phyloP scores from a whole-genome alignment of 2,113 vertebrate genomes.

The Cercocebus atys region DNA sequence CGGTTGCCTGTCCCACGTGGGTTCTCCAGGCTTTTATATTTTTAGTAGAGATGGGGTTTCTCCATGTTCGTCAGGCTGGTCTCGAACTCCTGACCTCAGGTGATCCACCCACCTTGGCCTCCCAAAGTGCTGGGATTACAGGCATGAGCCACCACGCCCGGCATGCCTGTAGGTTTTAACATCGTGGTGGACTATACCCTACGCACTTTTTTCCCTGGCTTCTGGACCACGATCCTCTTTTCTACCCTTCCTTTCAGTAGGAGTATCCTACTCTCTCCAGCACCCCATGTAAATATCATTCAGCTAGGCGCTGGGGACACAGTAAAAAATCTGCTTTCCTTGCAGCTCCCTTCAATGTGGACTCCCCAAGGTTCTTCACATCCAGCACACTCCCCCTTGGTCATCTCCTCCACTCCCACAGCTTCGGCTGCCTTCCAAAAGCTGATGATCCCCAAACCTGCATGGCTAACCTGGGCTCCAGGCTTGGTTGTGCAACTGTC shows the following conservation, averaged over 20 bases:
- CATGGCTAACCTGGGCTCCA: neutral
- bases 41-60: too few species aligned
- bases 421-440: neutral
- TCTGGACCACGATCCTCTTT: neutral
- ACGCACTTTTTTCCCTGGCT: neutral
- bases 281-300: neutral
- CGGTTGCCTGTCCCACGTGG: neutral
- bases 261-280: neutral
- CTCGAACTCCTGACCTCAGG: too few species aligned
- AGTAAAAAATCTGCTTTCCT: neutral
- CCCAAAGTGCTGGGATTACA: too few species aligned
- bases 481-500: neutral
- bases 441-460: neutral
- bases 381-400: neutral
- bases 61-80: too few species aligned
- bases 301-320: neutral
- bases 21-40: neutral
- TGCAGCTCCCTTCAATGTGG: neutral
- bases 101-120: too few species aligned
- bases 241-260: neutral
- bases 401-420: neutral
- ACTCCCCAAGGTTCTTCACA: neutral
- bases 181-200: fast-evolving
- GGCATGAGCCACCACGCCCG: too few species aligned
- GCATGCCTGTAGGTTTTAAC: neutral